Evolutionary conservation across 2,888 invertebrate genomes (phyloP), one percentile per base, ranked within the genome.

Genomic region (Cylloceria caligata): DNA sequence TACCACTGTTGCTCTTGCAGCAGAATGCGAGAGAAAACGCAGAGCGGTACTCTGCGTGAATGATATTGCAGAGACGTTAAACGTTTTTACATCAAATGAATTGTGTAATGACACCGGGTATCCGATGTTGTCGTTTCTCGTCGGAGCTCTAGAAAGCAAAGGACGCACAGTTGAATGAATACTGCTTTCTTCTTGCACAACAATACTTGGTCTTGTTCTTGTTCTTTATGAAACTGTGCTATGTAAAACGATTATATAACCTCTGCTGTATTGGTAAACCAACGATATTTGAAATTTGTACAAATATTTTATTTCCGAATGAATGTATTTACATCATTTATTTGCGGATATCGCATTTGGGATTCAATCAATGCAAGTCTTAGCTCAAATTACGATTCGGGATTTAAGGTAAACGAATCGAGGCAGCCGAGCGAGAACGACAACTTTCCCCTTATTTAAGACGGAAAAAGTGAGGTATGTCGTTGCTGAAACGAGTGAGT

Each of bases 61-160:
- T 30, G 16, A 30, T 30, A 71, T 45, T 19, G 7, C 4, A 24
- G 45, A 62, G 27, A 42, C 67, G 60, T 80, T 80, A 62, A 73
- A 73, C 52, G 47, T 73, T 73, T 73, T 80, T 67, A 65, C 73
- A 60, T 80, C 52, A 68, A 80, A 79, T 79, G 47, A 67, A 67
- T 39, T 30, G 67, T 73, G 68, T 39, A 67, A 60, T 67, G 57
- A 60, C 47, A 62, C 39, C 13, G 62, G 16, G 19, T 24, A 24
- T 36, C 6, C 13, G 13, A 68, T 9, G 39, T 24, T 7, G 21
- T 13, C 21, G 36, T 13, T 21, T 11, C 30, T 19, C 11, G 4
- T 6, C 47, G 16, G 16, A 47, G 21, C 19, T 49, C 16, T 2
- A 2, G 2, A 36, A 49, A 16, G n/a, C 27, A 16, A 69, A 69